Evolutionary conservation across 2,113 vertebrate species (phyloP), one percentile per base, ranked within the genome.

Genomic region (Heterotilapia buettikoferi): DNA sequence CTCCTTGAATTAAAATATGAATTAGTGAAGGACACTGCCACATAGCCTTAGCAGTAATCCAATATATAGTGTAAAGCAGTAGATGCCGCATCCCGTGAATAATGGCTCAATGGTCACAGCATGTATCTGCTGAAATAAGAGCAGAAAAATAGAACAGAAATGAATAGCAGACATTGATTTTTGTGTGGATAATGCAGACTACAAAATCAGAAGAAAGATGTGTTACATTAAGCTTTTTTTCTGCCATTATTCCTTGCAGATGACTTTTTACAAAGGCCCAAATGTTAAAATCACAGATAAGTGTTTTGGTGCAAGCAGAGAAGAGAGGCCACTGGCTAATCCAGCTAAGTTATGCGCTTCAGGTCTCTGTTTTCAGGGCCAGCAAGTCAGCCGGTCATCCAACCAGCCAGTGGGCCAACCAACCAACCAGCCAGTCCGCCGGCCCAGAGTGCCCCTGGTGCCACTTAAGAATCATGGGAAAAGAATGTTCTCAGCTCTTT

Each of bases 381-480:
- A 50, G 63, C 18, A 86, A 83, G 84, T 88, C 82, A 88, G 21
- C 88, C 80, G 87, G 71, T 84, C 89, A 84, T 50, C 66, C 83
- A 88, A 21, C 61, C 52, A 85, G 79, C 47, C 86, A 86, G 76
- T 82, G 86, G 84, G 87, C 88, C 84, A 88, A 76, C 45, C 83
- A 80, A 57, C n/a, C 84, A 87, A 76, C 40, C 84, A 59, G 86
- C 66, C 86, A 84, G 61, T 38, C 33, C 6, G 84, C 83, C 66
- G 36, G 90, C 90, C 89, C 85, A 59, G 68, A 88, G 84, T 86
- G 90, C 92, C 94, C 91, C 90, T 90, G 84, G 88, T 94, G 91
- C 94, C 94, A 96, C 93, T 94, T 85, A 94, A 95, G 96, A 95
- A 95, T 96, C 95, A 96, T 97, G 96, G 96, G 95, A 96, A 96